Percentiles rank a stretch among this genome's conserved stretches.
Conservation (phyloP, 2,888 invertebrate genomes). For the Rhingia rostrata region DNA sequence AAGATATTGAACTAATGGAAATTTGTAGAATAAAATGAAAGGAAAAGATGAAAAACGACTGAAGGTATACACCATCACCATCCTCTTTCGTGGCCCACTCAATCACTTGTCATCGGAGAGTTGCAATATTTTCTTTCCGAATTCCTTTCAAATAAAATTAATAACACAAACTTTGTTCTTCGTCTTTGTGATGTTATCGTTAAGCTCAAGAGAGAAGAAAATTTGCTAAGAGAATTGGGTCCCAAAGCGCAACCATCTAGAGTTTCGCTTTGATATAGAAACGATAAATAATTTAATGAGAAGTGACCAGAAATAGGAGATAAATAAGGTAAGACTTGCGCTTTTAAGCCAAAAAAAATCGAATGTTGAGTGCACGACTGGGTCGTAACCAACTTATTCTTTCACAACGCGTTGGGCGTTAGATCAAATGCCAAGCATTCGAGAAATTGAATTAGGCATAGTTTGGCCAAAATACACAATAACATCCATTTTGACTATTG, state of each 20-base stretch:
- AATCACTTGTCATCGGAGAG: conserved; percentile 61
- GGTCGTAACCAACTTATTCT: no score
- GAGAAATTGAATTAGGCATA: no score
- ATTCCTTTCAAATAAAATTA: conserved; percentile 30
- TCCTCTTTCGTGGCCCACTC: conserved; percentile 14
- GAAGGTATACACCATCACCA: conserved; percentile 30
- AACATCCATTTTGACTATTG: no score
- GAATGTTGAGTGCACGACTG: no score
- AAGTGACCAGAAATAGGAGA: background rate
- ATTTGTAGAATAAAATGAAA: conserved; percentile 54
- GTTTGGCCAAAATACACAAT: no score
- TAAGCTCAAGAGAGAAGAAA: conserved; percentile 25
- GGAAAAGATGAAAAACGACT: conserved; percentile 49
- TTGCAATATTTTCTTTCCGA: conserved; percentile 57
- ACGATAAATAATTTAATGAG: conserved; percentile 27
- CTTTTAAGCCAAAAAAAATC: no score
- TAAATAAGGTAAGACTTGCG: no score
- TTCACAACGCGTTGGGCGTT: no score
- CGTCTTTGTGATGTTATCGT: conserved; percentile 40
- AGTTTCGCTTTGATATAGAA: conserved; percentile 60
- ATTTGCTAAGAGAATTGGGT: conserved; percentile 29
- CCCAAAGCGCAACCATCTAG: conserved; percentile 47
- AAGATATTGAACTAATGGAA: conserved; percentile 70
- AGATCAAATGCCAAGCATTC: no score
- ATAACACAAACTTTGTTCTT: conserved; percentile 20